A percentile compares a stretch with the other conserved stretches of the same genome.
phyloP scores from a whole-genome alignment of 1,140 invertebrate genomes.

The Probaryconus sp. region DNA sequence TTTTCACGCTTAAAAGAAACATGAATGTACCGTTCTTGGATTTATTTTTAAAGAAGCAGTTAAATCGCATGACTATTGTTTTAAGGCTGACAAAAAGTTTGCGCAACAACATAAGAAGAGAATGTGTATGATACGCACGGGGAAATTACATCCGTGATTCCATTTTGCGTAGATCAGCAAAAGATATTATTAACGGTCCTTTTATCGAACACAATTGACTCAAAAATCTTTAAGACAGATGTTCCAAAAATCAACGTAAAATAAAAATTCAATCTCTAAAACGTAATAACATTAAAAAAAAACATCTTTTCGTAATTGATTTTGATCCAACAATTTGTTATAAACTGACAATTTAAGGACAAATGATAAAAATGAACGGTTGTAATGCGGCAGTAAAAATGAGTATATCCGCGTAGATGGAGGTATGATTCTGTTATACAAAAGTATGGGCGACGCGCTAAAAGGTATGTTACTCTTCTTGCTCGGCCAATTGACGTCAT shows the following conservation, averaged over 20 bases:
- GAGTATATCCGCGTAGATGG: conserved; percentile 12
- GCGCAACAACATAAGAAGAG: conserved; percentile 12
- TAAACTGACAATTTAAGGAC: not conserved
- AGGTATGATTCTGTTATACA: conserved; percentile 40
- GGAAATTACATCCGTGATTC: conserved; percentile 8
- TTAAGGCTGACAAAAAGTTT: too few relatives aligned
- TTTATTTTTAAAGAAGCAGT: too few relatives aligned
- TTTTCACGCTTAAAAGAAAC: too few relatives aligned
- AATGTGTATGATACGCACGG: not conserved
- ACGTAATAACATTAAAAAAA: too few relatives aligned
- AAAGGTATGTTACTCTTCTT: conserved; percentile 72
- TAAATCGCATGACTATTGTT: too few relatives aligned
- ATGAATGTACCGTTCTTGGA: too few relatives aligned
- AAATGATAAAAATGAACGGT: not conserved
- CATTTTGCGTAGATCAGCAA: conserved; percentile 23
- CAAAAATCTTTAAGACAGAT: too few relatives aligned
- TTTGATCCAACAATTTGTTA: too few relatives aligned
- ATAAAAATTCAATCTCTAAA: not conserved
- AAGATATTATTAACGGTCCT: too few relatives aligned
- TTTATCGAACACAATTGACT: too few relatives aligned
- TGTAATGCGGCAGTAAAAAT: conserved; percentile 31
- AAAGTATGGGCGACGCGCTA: conserved; percentile 54
- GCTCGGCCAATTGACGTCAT: conserved; percentile 75
- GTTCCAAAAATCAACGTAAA: too few relatives aligned
- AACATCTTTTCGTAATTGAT: too few relatives aligned